phyloP scores from a whole-genome alignment of 2,797 vertebrate species.

The Vultur gryphus region DNA sequence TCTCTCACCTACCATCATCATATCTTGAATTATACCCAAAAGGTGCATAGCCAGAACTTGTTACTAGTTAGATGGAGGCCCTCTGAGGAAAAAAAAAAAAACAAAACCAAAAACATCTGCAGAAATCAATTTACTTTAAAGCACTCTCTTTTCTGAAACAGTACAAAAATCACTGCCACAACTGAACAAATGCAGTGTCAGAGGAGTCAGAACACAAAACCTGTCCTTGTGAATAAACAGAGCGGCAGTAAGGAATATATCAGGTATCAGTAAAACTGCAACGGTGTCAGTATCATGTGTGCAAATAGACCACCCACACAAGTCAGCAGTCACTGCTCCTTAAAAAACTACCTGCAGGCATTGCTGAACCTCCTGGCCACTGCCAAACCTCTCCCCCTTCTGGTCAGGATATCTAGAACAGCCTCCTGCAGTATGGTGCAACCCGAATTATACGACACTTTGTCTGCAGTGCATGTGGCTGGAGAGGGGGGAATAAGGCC shows the following conservation, averaged over 20 bases:
- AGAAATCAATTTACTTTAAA: background rate
- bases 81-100: background rate
- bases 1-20: rapidly evolving
- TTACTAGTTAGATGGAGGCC: background rate
- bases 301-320: background rate
- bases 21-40: background rate
- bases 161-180: background rate
- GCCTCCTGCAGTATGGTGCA: background rate
- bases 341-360: background rate
- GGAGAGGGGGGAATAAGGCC: background rate
- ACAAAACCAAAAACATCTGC: too few species aligned
- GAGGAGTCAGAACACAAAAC: background rate
- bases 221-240: background rate
- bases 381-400: background rate
- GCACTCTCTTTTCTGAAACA: background rate
- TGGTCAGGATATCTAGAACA: background rate
- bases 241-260: background rate
- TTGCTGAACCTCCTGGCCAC: background rate
- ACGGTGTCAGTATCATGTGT: background rate
- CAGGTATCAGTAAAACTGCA: background rate
- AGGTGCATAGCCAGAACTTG: background rate
- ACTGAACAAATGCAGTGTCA: background rate
- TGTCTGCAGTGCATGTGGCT: background rate
- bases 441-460: background rate
- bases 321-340: background rate